Base-by-base conservation (phyloP, 2,113 vertebrate species). In the Phalacrocorax pelagicus region DNA sequence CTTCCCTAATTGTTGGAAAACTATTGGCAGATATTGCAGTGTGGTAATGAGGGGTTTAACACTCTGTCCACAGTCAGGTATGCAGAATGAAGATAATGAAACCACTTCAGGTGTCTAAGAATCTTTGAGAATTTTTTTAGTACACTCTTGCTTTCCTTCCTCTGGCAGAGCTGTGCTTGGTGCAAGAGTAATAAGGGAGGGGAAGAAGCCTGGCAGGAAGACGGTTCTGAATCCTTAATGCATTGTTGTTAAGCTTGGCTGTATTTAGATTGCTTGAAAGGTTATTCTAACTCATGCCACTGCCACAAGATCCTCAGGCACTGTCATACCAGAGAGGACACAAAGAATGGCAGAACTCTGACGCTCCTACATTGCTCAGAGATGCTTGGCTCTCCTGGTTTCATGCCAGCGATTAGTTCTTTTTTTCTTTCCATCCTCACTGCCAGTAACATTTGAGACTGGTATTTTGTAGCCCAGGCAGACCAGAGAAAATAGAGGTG, bases 321-420 rank as follows among this genome's bases (percentile, higher is more conserved):
- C 44, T 72, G 46, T 72, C 74, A 42, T 58, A 58, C 66, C 30
- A 13, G 49, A 88, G 52, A 69, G 77, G 54, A 79, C 52, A n/a
- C 57, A 73, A 51, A 67, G 62, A 81, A 61, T 19, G n/a, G 54
- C 84, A 82, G 46, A 69, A 54, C 57, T 92, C 46, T 81, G 59
- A 54, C 0, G 0, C n/a, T 58, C n/a, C 30, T 88, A 1, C 0
- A 0, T 29, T 46, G 52, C 49, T 66, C 55, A 34, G 79, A 70
- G 63, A 27, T 90, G 51, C 74, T 93, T 18, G 51, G 11, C 36
- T 83, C 79, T 77, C 22, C 30, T 93, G 90, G 55, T 46, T 85
- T 94, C 54, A 21, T 71, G 65, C 61, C 73, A 86, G 26, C 0
- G 0, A 40, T 75, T n/a, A 40, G 29, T 86, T 73, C 3, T 66